Evolutionary conservation across 37 sponge, comb jelly and placozoan species (phyloP), one percentile per base, ranked within the genome.

Genomic region (Dysidea cf. avara): DNA sequence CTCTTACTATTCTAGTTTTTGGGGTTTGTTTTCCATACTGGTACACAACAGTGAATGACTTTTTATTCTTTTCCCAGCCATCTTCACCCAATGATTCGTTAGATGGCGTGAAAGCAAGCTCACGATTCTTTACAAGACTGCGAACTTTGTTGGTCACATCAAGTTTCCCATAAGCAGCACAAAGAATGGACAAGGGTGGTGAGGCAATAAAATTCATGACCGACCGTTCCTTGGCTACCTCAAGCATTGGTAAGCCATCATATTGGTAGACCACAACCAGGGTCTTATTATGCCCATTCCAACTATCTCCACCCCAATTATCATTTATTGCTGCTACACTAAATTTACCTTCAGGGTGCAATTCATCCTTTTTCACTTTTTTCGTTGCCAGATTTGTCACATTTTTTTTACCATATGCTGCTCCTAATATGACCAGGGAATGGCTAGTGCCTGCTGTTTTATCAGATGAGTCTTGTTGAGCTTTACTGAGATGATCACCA

Each of bases 1-100:
- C 65, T 35, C 14, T 32, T n/a, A 32, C 65, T 22, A 64, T 14
- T 21, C 9, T 32, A 32, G 14, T 32, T 7, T 9, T 64, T 64
- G 65, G 65, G 6, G 7, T 64, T 32, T 64, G 32, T 64, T 64
- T 32, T 35, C 65, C 65, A 32, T 64, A 64, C 35, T 56, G 58
- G 11, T 56, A 56, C 7, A 12, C 29, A 26, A 56, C 58, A 29
- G 11, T 13, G 7, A 56, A 13, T 29, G 58, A 13, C 14, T 56
- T 56, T 22, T 56, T 56, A 29, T 14, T 7, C 4, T 56, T 13
- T 14, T 5, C 6, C 58, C 58, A 56, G 58, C 29, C 29, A 29
- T 56, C 58, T 13, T 13, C 14, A 13, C 52, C 52, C 52, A 56
- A 56, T 6, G 14, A 13, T 26, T 56, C 14, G 14, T 56, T 12